Conservation (phyloP, 2,113 vertebrate species). For the Tetrax tetrax region DNA sequence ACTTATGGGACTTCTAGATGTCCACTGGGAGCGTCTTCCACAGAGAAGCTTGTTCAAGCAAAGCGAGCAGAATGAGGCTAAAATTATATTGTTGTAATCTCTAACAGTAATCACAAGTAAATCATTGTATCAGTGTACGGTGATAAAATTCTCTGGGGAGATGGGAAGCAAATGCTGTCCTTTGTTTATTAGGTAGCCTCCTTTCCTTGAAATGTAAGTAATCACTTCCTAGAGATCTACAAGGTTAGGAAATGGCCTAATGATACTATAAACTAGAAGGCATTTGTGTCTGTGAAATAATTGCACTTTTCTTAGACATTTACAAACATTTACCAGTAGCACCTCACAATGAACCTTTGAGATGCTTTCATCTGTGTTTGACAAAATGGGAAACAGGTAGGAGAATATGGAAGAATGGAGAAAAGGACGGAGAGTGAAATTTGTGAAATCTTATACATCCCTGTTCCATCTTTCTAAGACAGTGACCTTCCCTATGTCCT, state of each 20-base stretch:
- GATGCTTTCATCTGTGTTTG: not conserved
- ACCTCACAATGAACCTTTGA: not conserved
- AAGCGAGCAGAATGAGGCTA: not conserved
- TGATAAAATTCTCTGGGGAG: not conserved
- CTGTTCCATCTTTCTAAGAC: not conserved
- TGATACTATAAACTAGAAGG: not conserved
- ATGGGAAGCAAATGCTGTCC: not conserved
- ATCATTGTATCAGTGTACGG: not conserved
- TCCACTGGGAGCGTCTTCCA: not conserved
- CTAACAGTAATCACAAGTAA: not conserved
- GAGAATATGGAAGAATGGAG: not conserved
- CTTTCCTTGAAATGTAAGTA: not conserved
- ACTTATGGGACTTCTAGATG: rapidly evolving
- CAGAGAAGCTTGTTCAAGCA: not conserved
- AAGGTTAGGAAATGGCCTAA: not conserved
- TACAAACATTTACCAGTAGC: not conserved
- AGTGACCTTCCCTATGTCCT: not conserved
- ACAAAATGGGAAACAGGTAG: not conserved
- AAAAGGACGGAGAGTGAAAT: not conserved
- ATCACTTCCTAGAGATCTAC: not conserved
- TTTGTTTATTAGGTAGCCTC: not conserved
- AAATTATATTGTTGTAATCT: not conserved
- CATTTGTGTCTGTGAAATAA: not conserved
- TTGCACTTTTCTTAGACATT: not conserved
- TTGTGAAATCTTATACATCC: not conserved